Evolutionary conservation across 30 jellyfish, hydroid and myxozoan genomes (phyloP).

Genomic region (Cassiopea xamachana): DNA sequence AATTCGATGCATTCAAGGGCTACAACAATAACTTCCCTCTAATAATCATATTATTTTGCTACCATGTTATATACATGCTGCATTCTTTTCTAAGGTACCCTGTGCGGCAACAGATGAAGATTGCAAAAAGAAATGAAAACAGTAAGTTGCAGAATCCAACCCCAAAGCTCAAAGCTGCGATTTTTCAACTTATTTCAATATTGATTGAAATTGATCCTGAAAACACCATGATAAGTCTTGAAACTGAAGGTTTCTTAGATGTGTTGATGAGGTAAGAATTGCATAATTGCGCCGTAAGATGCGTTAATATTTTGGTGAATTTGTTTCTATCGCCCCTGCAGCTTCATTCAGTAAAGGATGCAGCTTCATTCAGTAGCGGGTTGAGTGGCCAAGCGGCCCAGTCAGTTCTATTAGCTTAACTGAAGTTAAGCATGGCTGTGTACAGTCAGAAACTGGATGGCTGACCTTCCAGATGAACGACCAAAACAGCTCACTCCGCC

Average conservation of each 20-base stretch:
- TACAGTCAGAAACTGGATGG: no score
- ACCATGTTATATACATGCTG: neutral
- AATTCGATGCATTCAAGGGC: no score
- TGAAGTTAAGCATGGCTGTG: no score
- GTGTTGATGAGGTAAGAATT: conserved; percentile 21
- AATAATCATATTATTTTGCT: neutral
- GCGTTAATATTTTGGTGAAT: neutral
- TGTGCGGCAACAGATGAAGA: neutral
- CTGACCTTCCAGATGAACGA: no score
- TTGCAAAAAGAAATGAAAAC: neutral
- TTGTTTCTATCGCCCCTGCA: neutral
- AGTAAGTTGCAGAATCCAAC: conserved; percentile 1
- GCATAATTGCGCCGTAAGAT: neutral
- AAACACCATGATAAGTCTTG: conserved; percentile 40
- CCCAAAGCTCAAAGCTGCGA: conserved; percentile 26
- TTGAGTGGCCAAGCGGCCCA: no score
- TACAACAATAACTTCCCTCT: no score
- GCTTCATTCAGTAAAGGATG: neutral
- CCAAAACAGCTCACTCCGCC: no score
- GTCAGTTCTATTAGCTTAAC: no score
- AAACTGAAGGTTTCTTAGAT: conserved; percentile 27
- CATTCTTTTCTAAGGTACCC: neutral
- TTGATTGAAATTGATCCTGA: conserved; percentile 39
- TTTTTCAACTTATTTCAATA: conserved; percentile 33
- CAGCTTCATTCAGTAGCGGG: no score